Conservation (phyloP, 2,113 vertebrate genomes). For the Istiophorus platypterus region DNA sequence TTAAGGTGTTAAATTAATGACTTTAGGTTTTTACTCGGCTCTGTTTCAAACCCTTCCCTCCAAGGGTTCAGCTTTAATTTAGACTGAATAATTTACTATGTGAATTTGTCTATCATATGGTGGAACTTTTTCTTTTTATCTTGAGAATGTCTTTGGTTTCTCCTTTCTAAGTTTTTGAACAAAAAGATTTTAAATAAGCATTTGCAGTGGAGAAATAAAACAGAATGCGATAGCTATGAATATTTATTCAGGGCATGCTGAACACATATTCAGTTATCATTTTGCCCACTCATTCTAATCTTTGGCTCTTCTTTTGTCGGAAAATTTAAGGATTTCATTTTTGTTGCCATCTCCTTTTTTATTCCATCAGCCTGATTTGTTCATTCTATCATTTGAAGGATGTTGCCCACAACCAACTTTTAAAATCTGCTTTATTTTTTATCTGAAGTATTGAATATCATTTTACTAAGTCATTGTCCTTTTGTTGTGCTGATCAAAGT, state of each 20-base stretch:
- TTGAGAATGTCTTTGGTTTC: neutral
- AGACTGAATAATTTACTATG: neutral
- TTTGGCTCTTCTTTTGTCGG: neutral
- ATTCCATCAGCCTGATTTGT: neutral
- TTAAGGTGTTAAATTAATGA: neutral
- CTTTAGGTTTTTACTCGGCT: constrained; percentile 4
- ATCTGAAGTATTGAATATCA: neutral
- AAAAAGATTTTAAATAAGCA: neutral
- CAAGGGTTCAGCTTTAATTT: neutral
- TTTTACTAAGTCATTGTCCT: neutral
- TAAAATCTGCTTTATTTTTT: constrained; percentile 1
- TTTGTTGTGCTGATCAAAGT: constrained; percentile 14
- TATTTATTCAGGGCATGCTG: constrained; percentile 1
- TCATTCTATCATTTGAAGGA: neutral
- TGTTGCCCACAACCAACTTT: neutral
- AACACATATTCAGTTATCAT: neutral
- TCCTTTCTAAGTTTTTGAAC: neutral
- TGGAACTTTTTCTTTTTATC: constrained; percentile 10
- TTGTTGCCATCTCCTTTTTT: constrained; percentile 5
- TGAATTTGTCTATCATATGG: neutral
- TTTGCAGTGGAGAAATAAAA: neutral
- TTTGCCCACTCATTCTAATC: neutral
- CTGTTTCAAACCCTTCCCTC: constrained; percentile 12
- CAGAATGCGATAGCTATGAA: constrained; percentile 5
- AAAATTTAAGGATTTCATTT: constrained; percentile 9